Conservation (phyloP, 2,888 invertebrate genomes). For the Apamea monoglypha region DNA sequence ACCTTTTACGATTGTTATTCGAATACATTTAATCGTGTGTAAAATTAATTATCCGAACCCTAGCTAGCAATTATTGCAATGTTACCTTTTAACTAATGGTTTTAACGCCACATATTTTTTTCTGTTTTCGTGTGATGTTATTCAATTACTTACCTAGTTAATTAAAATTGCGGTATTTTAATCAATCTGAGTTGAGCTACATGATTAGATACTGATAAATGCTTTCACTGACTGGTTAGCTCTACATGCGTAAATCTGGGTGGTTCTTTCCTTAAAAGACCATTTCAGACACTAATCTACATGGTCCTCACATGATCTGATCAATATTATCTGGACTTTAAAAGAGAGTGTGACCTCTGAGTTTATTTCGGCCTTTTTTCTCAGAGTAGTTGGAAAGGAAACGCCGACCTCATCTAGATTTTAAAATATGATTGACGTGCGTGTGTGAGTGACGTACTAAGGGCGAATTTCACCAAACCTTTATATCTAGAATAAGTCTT, state of each 20-base stretch:
- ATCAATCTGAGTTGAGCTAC: background rate
- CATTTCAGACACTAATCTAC: background rate
- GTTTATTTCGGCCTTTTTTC: background rate
- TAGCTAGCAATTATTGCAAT: background rate
- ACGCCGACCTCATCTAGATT: background rate
- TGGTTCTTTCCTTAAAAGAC: background rate
- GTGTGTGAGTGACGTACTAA: no score
- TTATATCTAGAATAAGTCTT: no score
- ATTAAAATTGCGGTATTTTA: background rate
- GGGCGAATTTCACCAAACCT: no score
- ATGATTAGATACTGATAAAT: background rate
- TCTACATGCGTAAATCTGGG: background rate
- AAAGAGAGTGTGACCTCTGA: background rate
- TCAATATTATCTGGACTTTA: background rate
- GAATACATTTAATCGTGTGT: constrained; percentile 22
- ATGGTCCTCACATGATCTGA: background rate
- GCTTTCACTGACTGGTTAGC: background rate
- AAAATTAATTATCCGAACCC: constrained; percentile 41
- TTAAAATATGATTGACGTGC: background rate
- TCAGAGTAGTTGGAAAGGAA: background rate
- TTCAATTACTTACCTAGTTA: background rate
- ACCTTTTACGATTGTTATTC: constrained; percentile 34
- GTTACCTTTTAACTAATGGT: constrained; percentile 21
- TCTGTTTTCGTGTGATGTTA: background rate
- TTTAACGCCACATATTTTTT: background rate